Base-by-base conservation (phyloP, 1,140 invertebrate genomes). In the Cydia splendana region DNA sequence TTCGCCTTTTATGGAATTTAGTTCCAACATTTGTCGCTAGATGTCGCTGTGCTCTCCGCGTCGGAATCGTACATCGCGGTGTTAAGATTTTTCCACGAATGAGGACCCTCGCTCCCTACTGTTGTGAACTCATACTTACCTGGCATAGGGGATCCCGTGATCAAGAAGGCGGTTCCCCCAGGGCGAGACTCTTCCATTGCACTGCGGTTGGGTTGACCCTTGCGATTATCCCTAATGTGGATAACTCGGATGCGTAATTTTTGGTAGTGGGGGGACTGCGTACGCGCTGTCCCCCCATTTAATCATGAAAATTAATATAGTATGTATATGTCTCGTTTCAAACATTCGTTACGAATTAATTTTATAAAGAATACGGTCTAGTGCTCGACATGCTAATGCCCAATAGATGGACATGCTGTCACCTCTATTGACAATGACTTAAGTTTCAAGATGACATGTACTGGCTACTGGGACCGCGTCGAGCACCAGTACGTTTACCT, bases 151-250 rank as follows among this genome's bases (percentile, higher is more conserved):
- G 51, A 53, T 7, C 18, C 51, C 51, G 51, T 53, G 51, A 53
- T 53, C 51, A 53, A 53, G 51, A 53, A 53, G 51, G 51, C 51
- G 51, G 51, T 53, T 53, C 51, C 51, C 51, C 51, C 51, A 95
- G 95, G 94, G 92, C 81, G 95, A 95, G 95, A 94, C 94, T 94
- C 89, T 93, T 88, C 94, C 95, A 96, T 96, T 96, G 95, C 95
- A 96, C 95, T 94, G 84, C 93, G 95, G 94, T 93, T 93, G 90
- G 93, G 95, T 93, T 96, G 95, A 95, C 95, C 93, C 94, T 94
- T 95, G 95, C 95, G 95, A 96, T 95, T 95, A 94, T 91, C 94
- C 94, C 95, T 95, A 95, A 95, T 94, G 94, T 94, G 94, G 94
- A 89, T 95, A 95, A 95, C 95, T 95, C 95, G 95, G 94, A 94